These are phyloP conservation scores for Datnioides undecimradiatus DNA, from an alignment of 2,113 vertebrate species.

Conservation along the genomic window DNA sequence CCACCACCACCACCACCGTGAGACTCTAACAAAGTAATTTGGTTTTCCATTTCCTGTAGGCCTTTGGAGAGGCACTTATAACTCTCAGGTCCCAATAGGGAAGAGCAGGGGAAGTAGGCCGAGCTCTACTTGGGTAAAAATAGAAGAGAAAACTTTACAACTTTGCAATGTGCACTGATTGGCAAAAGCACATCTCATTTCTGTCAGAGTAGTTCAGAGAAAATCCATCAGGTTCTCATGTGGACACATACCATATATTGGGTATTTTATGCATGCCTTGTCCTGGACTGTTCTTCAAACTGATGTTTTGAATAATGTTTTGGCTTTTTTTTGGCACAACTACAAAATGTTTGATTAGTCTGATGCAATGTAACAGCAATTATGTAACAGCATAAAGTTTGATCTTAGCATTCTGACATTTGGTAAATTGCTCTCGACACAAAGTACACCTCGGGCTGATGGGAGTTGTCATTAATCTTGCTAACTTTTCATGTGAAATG, in stretches of 20 bases:
- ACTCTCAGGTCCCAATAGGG: slow-evolving; percentile 79
- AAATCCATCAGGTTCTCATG: slow-evolving; percentile 28
- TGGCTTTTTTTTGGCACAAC: no score
- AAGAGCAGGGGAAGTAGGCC: slow-evolving; percentile 80
- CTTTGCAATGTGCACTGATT: slow-evolving; percentile 52
- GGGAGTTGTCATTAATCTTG: no score
- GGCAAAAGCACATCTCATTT: slow-evolving; percentile 51
- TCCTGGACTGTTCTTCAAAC: slow-evolving; percentile 4
- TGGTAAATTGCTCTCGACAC: no score
- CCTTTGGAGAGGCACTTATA: slow-evolving; percentile 80
- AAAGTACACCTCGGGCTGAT: no score
- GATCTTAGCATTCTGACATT: no score
- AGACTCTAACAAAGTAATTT: slow-evolving; percentile 82
- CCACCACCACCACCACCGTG: slow-evolving; percentile 15
- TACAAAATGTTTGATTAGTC: background rate
- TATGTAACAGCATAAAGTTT: no score
- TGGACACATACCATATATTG: background rate
- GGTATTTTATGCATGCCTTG: slow-evolving; percentile 12
- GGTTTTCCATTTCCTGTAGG: slow-evolving; percentile 85
- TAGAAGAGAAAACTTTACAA: slow-evolving; percentile 76
- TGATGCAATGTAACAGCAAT: background rate
- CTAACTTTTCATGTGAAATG: no score
- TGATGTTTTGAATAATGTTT: slow-evolving; percentile 1
- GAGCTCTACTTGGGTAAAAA: slow-evolving; percentile 82
- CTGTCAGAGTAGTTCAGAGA: slow-evolving; percentile 20